Evolutionary conservation across 2,113 vertebrate genomes (phyloP).

Genomic region (Ceyx cyanopectus): DNA sequence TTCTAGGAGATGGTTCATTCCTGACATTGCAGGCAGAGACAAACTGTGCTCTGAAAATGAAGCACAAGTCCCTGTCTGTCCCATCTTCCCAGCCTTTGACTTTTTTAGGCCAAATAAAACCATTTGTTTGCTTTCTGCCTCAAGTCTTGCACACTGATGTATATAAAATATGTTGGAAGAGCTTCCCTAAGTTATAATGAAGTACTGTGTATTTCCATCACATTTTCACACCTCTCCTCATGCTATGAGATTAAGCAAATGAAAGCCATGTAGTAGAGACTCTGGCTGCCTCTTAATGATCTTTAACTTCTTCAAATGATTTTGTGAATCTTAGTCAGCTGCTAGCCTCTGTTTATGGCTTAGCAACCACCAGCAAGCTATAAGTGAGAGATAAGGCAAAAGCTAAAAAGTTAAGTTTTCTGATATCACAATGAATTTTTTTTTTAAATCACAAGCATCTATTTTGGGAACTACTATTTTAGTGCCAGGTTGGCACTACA

Average conservation of each 20-base stretch:
- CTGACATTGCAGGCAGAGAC: not conserved
- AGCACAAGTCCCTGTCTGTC: not conserved
- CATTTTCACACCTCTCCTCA: not conserved
- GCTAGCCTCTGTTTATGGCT: constrained; percentile 36
- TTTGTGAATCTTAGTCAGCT: constrained; percentile 16
- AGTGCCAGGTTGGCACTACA: constrained; percentile 25
- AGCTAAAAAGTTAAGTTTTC: constrained; percentile 58
- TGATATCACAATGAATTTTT: constrained; percentile 47
- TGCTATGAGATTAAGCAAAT: not conserved
- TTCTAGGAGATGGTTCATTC: not conserved
- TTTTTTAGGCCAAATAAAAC: not conserved
- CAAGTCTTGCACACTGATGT: not conserved
- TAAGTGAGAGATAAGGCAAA: constrained; percentile 58
- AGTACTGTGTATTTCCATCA: not conserved
- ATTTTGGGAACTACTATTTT: constrained; percentile 33
- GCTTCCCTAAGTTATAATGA: not conserved
- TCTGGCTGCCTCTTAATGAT: not conserved
- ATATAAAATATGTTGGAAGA: not conserved
- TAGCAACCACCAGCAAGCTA: not conserved
- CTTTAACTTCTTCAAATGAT: constrained; percentile 4
- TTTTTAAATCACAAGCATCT: not conserved
- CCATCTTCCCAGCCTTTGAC: not conserved
- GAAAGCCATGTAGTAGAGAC: not conserved
- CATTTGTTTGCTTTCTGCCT: not conserved
- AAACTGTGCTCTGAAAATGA: not conserved